Evolutionary conservation across 2,113 vertebrate species (phyloP).

Genomic region (Eulemur rufifrons): DNA sequence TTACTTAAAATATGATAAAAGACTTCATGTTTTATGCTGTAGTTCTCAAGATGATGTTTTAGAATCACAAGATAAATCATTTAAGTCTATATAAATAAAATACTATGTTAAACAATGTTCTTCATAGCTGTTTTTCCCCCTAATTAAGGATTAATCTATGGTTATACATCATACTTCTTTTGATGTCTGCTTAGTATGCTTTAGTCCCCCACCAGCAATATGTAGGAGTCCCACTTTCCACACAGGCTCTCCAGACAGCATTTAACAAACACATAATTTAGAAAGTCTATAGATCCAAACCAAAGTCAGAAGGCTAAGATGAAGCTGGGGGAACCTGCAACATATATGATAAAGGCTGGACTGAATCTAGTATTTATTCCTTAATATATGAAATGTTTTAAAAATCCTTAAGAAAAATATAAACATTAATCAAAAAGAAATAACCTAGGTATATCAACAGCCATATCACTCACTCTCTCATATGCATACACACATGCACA

Average conservation of each 20-base stretch:
- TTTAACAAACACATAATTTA: neutral
- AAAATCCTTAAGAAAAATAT: conserved; percentile 19
- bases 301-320: neutral
- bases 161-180: neutral
- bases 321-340: neutral
- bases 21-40: neutral
- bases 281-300: neutral
- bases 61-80: conserved; percentile 24
- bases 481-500: neutral
- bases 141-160: neutral
- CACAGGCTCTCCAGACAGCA: neutral
- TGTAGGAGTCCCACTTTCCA: neutral
- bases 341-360: neutral
- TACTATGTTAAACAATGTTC: neutral
- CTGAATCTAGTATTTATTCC: neutral
- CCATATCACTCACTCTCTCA: neutral
- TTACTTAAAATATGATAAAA: neutral
- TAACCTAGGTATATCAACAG: neutral
- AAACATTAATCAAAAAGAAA: conserved; percentile 10
- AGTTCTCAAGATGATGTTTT: neutral
- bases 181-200: neutral
- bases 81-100: neutral
- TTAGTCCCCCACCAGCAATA: neutral
- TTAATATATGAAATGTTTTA: neutral
- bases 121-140: neutral